A percentile compares a stretch with the other conserved stretches of the same genome.
Conservation (phyloP, 2,888 invertebrate species). For the Phasia obesa region DNA sequence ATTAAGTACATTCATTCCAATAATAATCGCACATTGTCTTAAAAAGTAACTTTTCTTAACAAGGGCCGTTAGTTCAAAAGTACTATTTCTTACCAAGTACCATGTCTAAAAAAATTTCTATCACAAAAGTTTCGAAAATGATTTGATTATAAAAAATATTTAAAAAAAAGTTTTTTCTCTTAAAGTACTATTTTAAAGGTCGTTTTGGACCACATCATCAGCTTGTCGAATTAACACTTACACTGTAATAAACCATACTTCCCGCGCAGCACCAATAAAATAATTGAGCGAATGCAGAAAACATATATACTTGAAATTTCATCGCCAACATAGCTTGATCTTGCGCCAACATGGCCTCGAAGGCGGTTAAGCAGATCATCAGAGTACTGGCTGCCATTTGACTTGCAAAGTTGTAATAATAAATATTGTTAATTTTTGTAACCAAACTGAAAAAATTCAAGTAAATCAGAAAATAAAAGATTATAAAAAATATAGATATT, state of each 20-base stretch:
- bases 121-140: too few species aligned
- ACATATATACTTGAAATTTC: conserved; percentile 76
- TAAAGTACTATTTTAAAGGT: too few species aligned
- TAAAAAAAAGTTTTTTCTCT: too few species aligned
- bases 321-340: conserved; percentile 75
- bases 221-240: conserved; percentile 63
- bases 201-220: too few species aligned
- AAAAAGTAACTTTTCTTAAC: too few species aligned
- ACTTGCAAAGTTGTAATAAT: conserved; percentile 75
- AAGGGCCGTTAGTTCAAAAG: too few species aligned
- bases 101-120: too few species aligned
- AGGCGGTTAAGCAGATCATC: conserved; percentile 78
- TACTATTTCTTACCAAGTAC: too few species aligned
- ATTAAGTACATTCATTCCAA: too few species aligned
- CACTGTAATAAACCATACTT: conserved; percentile 75
- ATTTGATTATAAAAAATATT: too few species aligned
- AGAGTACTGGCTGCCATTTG: conserved; percentile 78
- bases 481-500: background rate
- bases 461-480: background rate
- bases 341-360: conserved; percentile 75
- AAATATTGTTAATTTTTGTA: conserved; percentile 74
- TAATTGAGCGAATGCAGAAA: conserved; percentile 76
- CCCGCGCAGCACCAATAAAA: conserved; percentile 78
- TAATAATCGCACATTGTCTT: too few species aligned
- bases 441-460: conserved; percentile 68